Conservation (phyloP, 2,113 vertebrate species). For the Leptosomus discolor region DNA sequence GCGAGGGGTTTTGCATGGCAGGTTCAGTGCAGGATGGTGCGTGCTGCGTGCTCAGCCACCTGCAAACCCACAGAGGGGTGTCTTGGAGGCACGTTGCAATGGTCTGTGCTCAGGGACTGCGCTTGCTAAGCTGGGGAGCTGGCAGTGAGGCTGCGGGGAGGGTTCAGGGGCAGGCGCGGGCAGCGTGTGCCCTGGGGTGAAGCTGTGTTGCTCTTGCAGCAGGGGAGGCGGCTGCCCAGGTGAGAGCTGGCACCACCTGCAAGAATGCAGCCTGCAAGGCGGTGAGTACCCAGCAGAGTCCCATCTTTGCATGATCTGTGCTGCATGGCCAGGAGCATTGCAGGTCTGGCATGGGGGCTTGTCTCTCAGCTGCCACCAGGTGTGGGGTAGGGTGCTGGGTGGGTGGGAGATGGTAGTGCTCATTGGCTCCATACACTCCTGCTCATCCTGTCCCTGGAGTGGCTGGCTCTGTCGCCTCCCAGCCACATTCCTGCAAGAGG, state of each 20-base stretch:
- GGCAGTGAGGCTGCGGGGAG: not conserved
- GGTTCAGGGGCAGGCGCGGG: not conserved
- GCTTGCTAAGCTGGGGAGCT: rapidly evolving
- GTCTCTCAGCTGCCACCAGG: not conserved
- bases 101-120: not conserved
- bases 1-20: rapidly evolving
- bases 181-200: not conserved
- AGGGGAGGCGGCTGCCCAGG: not conserved
- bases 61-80: not conserved
- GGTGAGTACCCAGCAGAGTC: constrained; percentile 71
- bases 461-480: not conserved
- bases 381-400: not conserved
- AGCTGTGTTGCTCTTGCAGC: not conserved
- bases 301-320: not conserved
- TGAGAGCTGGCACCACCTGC: constrained; percentile 79
- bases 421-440: rapidly evolving
- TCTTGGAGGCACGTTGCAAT: rapidly evolving
- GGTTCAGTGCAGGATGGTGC: not conserved
- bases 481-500: not conserved
- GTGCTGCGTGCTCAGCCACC: not conserved
- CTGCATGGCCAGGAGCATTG: rapidly evolving
- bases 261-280: constrained; percentile 90
- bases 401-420: not conserved
- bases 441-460: rapidly evolving
- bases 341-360: rapidly evolving